phyloP scores from a whole-genome alignment of 1,140 invertebrate species.

The Solenopsis invicta region DNA sequence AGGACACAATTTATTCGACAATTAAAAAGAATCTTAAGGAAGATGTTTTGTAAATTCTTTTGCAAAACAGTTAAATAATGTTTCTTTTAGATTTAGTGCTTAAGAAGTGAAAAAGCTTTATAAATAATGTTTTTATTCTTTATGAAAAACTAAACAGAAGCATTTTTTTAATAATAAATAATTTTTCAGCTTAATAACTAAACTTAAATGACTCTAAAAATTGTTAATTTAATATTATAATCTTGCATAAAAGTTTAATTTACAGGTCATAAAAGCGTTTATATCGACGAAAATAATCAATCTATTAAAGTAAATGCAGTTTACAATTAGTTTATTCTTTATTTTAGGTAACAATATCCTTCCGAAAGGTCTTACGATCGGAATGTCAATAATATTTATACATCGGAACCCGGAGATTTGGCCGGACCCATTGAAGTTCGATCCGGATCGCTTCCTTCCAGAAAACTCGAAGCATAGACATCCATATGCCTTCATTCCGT shows the following conservation, averaged over 20 bases:
- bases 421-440: conserved; percentile 91
- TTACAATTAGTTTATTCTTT: not conserved
- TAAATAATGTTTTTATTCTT: not conserved
- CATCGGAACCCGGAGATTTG: conserved; percentile 87
- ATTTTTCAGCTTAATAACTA: too few species aligned
- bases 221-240: not conserved
- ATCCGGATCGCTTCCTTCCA: conserved; percentile 87
- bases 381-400: conserved; percentile 87
- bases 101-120: too few species aligned
- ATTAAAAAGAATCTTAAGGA: not conserved
- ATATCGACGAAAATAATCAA: not conserved
- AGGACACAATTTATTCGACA: conserved; percentile 23
- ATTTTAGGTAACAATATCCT: conserved; percentile 75
- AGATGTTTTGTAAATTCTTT: not conserved
- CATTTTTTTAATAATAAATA: not conserved
- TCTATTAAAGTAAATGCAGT: not conserved
- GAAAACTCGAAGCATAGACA: conserved; percentile 86
- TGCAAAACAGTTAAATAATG: too few species aligned
- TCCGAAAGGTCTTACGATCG: conserved; percentile 83
- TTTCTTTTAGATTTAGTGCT: too few species aligned
- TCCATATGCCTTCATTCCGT: conserved; percentile 88
- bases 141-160: not conserved
- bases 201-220: too few species aligned
- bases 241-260: not conserved
- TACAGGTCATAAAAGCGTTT: not conserved